These are phyloP conservation scores for Miltochrista miniata DNA, from an alignment of 2,888 invertebrate species.

Conservation along the genomic window DNA sequence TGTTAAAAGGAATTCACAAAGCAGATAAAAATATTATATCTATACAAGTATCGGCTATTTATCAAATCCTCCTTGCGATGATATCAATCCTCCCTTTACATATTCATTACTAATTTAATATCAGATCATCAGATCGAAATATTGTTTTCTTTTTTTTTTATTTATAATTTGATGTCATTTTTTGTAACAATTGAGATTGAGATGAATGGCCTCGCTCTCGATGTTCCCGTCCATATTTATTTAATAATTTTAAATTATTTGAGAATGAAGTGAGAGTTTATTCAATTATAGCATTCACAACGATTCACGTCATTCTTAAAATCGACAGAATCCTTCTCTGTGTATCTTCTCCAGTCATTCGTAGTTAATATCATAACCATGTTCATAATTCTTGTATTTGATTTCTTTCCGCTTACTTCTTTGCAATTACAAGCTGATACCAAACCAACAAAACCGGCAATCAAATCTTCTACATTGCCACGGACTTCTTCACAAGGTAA, in stretches of 20 bases:
- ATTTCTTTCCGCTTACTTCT: constrained; percentile 83
- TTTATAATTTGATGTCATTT: constrained; percentile 43
- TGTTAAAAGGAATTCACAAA: background rate
- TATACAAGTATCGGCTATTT: constrained; percentile 17
- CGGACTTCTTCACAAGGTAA: constrained; percentile 98
- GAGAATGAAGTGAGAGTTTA: constrained; percentile 30
- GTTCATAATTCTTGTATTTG: constrained; percentile 77
- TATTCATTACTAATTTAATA: constrained; percentile 20
- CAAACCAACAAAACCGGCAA: constrained; percentile 98
- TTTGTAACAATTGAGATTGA: constrained; percentile 32
- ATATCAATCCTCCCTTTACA: constrained; percentile 18
- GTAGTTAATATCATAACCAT: constrained; percentile 74
- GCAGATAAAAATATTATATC: too few species aligned
- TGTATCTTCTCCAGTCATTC: constrained; percentile 44
- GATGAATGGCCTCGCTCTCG: constrained; percentile 29
- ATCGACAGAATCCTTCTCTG: constrained; percentile 22
- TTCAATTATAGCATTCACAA: constrained; percentile 7
- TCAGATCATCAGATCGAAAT: constrained; percentile 12
- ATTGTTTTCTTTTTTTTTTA: constrained; percentile 33
- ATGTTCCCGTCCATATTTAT: constrained; percentile 22
- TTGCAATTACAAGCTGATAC: constrained; percentile 91
- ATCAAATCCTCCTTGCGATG: constrained; percentile 17
- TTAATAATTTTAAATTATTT: constrained; percentile 12
- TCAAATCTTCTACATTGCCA: constrained; percentile 97
- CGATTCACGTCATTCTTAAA: constrained; percentile 30